phyloP scores from a whole-genome alignment of 2,888 invertebrate species.

The Mythimna lalbum region DNA sequence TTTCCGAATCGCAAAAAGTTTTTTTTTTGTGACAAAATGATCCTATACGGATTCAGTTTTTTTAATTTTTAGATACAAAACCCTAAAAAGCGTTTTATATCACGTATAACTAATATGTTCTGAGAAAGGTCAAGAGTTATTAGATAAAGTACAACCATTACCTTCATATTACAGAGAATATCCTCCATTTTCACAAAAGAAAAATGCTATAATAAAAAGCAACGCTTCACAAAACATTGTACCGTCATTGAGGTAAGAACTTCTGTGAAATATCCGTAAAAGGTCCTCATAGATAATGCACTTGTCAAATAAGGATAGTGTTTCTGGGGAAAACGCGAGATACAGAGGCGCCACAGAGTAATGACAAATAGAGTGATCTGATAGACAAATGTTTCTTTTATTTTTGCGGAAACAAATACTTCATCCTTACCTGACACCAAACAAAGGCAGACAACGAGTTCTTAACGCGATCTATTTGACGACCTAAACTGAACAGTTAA shows the following conservation, averaged over 20 bases:
- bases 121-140: conserved; percentile 8
- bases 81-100: not conserved
- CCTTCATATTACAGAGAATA: not conserved
- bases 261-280: conserved; percentile 14
- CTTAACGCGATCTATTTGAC: too few relatives aligned
- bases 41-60: too few relatives aligned
- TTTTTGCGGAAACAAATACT: not conserved
- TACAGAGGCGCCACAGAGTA: conserved; percentile 12
- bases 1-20: too few relatives aligned
- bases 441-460: too few relatives aligned
- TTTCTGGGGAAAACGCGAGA: conserved; percentile 7
- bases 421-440: not conserved
- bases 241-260: conserved; percentile 7
- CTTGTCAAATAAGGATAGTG: conserved; percentile 27
- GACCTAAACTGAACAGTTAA: too few relatives aligned
- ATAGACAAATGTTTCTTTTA: not conserved
- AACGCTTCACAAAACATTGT: not conserved
- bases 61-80: too few relatives aligned
- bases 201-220: not conserved
- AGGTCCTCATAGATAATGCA: conserved; percentile 22
- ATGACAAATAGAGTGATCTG: not conserved
- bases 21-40: too few relatives aligned
- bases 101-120: not conserved
- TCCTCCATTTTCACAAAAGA: not conserved
- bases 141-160: conserved; percentile 13